Evolutionary conservation across 2,113 vertebrate species (phyloP), one percentile per base, ranked within the genome.

Genomic region (Tretioscincus oriximinensis): DNA sequence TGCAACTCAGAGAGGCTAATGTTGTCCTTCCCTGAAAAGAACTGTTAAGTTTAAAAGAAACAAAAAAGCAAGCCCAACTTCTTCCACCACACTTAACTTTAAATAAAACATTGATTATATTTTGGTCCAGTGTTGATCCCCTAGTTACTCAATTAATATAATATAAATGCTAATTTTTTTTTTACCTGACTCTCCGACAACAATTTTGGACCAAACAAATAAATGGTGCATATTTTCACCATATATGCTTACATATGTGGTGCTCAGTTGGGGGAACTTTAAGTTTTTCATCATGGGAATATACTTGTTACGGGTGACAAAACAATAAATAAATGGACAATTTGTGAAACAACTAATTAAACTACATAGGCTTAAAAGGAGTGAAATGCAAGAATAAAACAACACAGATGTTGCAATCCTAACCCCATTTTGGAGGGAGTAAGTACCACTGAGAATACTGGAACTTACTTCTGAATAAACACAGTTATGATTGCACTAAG

Each of bases 1-100:
- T 95, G 92, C 93, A 95, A 96, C 94, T 95, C 92, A 96, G 92
- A 92, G 92, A 94, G 92, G 91, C 78, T 92, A 94, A 95, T 95
- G 95, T 90, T 91, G 89, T 94, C 92, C 94, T 95, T 95, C 86
- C 93, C 94, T 94, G 93, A 92, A 95, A 93, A 81, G 94, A 90
- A 92, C 80, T 85, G 65, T 91, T 75, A 89, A 89, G 90, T 88
- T 88, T 88, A 91, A 54, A 89, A 91, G 22, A 88, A 88, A 58
- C 49, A 75, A 90, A 1, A 70, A 74, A 82, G 92, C 78, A 84
- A 85, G 91, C 88, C 91, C 87, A 93, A 86, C 85, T 21, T 76
- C 85, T 69, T 87, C 88, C 83, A 85, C 77, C 86, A 86, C 87
- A 91, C 66, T 76, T 88, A 92, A 92, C 82, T 86, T 88, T 70